A percentile compares a stretch with the other conserved stretches of the same genome.
These are phyloP conservation scores for Neomicropteryx cornuta DNA, from an alignment of 1,140 invertebrate genomes.

Conservation along the genomic window DNA sequence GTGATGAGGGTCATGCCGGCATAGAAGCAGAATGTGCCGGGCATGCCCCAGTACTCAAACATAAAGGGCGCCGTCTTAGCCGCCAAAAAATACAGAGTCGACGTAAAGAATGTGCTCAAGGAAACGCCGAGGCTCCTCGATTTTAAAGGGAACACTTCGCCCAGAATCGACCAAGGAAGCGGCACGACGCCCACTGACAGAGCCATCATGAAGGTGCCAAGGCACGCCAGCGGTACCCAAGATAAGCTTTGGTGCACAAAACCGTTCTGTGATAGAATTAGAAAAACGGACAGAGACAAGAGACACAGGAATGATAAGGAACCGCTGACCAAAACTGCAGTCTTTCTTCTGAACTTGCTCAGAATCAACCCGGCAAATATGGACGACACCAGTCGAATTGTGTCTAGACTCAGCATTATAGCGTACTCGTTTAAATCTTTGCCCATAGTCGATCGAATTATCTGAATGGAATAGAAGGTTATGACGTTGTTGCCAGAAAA, in stretches of 20 bases:
- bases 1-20: constrained; percentile 16
- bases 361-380: constrained; percentile 22
- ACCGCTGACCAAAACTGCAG: constrained; percentile 20
- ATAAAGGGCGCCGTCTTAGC: constrained; percentile 30
- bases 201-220: constrained; percentile 23
- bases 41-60: constrained; percentile 14
- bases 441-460: no score
- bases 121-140: constrained; percentile 21
- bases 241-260: constrained; percentile 17
- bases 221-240: constrained; percentile 22
- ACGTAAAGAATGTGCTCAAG: constrained; percentile 23
- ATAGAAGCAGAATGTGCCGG: constrained; percentile 22
- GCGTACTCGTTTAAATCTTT: no score
- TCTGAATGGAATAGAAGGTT: no score
- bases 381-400: no score
- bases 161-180: constrained; percentile 23
- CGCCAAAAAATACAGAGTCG: constrained; percentile 28
- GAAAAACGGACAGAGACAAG: constrained; percentile 19
- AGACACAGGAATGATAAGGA: constrained; percentile 17
- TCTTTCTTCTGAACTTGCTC: constrained; percentile 22
- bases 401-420: no score
- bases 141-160: constrained; percentile 24
- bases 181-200: constrained; percentile 24
- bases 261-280: constrained; percentile 13
- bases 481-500: constrained; percentile 21